Evolutionary conservation across 2,113 vertebrate species (phyloP), one percentile per base, ranked within the genome.

Genomic region (Psilopsiagon aymara): DNA sequence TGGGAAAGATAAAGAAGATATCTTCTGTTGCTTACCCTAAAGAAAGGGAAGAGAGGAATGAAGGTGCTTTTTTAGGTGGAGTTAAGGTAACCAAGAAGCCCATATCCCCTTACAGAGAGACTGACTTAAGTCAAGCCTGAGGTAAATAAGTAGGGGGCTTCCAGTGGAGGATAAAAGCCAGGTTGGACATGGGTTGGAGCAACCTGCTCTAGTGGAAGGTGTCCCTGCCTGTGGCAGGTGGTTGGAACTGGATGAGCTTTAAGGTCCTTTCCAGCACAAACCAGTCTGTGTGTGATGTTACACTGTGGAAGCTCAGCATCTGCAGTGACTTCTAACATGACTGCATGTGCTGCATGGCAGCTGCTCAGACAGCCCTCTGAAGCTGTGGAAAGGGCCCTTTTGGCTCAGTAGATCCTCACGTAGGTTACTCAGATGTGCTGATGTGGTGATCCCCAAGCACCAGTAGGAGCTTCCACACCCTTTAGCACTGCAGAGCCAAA

Each of bases 121-220:
- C 1, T 46, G 59, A 28, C 49, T 27, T 1, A 15, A 75, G 31
- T 33, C 37, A 27, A 49, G 51, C 49, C 47, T 13, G 16, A 63
- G 67, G 41, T 39, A 70, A 43, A 2, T 17, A 8, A 37, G n/a
- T 70, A 7, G 60, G 67, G 51, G 29, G 49, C 66, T 59, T 53
- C 43, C 63, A 66, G 76, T 24, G 25, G 33, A 89, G 21, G 33
- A 59, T 24, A 49, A 13, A 17, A 51, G 57, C 15, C 7, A 0
- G 57, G 74, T 6, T 66, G 49, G 88, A 33, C 3, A 4, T 47
- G 53, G n/a, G 71, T 69, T 52, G 51, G 21, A 57, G 35, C 49
- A 46, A 0, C 5, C 51, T 80, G 60, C n/a, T 29, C 0, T 0
- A 2, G 17, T 4, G 60, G 24, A 0, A 53, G 23, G 18, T 59